Percentiles rank a stretch among this genome's conserved stretches.
These are phyloP conservation scores for Oedothorax gibbosus DNA, from an alignment of 1,140 invertebrate genomes.

Conservation along the genomic window DNA sequence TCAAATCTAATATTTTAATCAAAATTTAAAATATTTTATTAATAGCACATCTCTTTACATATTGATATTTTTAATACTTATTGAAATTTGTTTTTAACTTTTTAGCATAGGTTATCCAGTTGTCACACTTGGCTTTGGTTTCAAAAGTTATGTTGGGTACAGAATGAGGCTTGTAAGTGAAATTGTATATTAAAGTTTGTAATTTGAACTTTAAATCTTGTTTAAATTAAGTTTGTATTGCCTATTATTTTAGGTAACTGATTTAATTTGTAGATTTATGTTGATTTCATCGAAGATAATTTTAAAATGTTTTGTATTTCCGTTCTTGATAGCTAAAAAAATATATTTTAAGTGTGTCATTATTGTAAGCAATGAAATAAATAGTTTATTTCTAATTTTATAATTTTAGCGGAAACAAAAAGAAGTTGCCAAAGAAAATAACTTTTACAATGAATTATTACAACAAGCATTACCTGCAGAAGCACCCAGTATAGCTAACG, in stretches of 20 bases:
- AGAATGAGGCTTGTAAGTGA: slow-evolving; percentile 81
- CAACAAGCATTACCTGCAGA: slow-evolving; percentile 85
- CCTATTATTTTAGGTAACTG: not conserved
- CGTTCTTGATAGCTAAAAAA: not conserved
- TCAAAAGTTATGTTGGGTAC: slow-evolving; percentile 94
- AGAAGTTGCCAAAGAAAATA: slow-evolving; percentile 94
- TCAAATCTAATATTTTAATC: no score
- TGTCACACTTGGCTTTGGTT: slow-evolving; percentile 95
- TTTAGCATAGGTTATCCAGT: slow-evolving; percentile 96
- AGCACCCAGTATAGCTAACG: slow-evolving; percentile 60
- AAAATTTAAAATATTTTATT: no score
- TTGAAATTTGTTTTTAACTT: slow-evolving; percentile 63
- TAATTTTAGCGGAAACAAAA: slow-evolving; percentile 83
- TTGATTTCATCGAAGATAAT: no score
- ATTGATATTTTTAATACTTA: no score
- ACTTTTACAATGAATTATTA: slow-evolving; percentile 93
- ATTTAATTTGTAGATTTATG: not conserved
- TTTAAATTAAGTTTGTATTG: not conserved
- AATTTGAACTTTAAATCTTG: not conserved
- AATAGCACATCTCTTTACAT: no score
- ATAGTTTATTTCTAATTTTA: not conserved
- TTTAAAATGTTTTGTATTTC: not conserved
- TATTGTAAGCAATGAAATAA: not conserved
- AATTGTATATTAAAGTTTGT: slow-evolving; percentile 16
- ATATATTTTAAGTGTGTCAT: not conserved